Evolutionary conservation across 2,113 vertebrate genomes (phyloP).

Genomic region (Pithys albifrons): DNA sequence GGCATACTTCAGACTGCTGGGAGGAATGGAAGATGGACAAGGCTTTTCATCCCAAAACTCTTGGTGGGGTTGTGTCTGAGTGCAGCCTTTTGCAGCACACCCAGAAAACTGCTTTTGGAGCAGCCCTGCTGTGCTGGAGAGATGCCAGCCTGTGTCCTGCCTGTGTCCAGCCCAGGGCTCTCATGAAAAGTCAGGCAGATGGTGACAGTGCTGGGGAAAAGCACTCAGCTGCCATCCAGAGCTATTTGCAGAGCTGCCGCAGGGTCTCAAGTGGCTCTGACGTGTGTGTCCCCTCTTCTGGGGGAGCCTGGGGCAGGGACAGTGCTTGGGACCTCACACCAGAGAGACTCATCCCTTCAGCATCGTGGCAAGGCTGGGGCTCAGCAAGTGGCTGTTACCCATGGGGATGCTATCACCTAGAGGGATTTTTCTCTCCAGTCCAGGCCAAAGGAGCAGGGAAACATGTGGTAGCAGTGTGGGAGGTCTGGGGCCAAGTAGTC

Average conservation of each 20-base stretch:
- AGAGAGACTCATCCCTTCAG: not conserved
- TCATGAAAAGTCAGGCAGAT: not conserved
- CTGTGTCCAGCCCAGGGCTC: rapidly evolving
- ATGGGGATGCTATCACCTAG: no score
- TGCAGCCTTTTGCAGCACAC: not conserved
- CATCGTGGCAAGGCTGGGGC: not conserved
- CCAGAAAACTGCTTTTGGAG: not conserved
- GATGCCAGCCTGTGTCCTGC: not conserved
- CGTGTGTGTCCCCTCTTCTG: not conserved
- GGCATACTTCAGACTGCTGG: not conserved
- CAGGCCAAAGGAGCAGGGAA: not conserved
- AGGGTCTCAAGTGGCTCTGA: not conserved
- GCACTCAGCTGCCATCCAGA: not conserved
- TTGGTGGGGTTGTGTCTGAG: rapidly evolving
- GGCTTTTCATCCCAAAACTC: not conserved
- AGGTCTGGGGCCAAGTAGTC: not conserved
- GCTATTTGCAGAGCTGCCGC: not conserved
- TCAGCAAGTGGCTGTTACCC: not conserved
- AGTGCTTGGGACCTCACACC: rapidly evolving
- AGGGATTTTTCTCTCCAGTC: not conserved
- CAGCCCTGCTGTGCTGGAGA: not conserved
- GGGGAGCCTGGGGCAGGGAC: not conserved
- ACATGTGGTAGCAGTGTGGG: rapidly evolving
- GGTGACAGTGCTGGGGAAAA: not conserved
- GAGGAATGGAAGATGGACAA: not conserved